phyloP scores from a whole-genome alignment of 2,113 vertebrate species.

The Alosa alosa region DNA sequence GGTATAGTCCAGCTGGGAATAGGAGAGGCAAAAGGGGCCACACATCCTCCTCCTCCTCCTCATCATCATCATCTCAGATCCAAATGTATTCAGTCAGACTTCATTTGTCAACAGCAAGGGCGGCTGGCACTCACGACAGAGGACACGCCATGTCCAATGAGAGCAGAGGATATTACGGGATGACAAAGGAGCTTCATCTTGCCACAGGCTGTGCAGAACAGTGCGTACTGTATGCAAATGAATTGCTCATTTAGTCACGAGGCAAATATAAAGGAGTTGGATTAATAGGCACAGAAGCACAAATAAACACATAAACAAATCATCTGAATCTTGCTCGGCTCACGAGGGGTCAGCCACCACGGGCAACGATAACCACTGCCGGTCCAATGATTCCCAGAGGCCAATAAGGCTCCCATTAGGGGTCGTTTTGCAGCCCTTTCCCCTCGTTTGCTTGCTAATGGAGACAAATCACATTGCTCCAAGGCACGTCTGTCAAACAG shows the following conservation, averaged over 20 bases:
- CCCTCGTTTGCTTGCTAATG: constrained; percentile 50
- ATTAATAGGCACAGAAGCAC: not conserved
- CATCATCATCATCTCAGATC: not conserved
- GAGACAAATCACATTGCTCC: constrained; percentile 47
- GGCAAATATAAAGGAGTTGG: not conserved
- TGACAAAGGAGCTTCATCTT: constrained; percentile 35
- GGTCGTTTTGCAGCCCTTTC: constrained; percentile 48
- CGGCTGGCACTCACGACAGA: not conserved
- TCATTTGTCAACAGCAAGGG: constrained; percentile 11
- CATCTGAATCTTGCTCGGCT: not conserved
- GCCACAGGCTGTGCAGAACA: not conserved
- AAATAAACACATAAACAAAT: not conserved
- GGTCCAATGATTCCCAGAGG: constrained; percentile 30
- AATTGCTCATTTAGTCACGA: not conserved
- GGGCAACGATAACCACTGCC: not conserved
- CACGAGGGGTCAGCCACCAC: not conserved
- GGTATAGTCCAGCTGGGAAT: not conserved
- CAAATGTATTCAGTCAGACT: constrained; percentile 6
- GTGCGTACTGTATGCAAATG: not conserved
- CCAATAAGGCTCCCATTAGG: constrained; percentile 52
- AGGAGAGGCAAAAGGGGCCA: not conserved
- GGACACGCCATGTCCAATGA: constrained; percentile 11
- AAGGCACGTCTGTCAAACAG: constrained; percentile 38
- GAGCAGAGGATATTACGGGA: not conserved
- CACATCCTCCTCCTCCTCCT: not conserved